Evolutionary conservation across 2,113 vertebrate species (phyloP).

Genomic region (Pedionomus torquatus): DNA sequence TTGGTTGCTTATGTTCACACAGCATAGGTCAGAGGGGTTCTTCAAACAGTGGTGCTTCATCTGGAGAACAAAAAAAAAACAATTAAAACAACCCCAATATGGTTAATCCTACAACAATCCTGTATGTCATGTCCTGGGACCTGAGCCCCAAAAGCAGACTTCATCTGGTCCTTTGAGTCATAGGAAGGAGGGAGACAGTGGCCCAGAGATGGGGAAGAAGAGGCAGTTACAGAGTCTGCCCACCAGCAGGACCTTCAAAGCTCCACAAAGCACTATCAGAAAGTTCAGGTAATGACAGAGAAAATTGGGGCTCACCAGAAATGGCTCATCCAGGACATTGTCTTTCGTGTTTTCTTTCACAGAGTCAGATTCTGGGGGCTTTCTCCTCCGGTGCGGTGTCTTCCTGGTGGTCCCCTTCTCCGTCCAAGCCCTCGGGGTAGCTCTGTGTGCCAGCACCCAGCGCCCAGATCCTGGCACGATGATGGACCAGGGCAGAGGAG

Average conservation of each 20-base stretch:
- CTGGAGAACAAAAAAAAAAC: slow-evolving; percentile 48
- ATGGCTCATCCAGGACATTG: slow-evolving; percentile 65
- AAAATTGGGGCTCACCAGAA: slow-evolving; percentile 69
- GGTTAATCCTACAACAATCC: neutral
- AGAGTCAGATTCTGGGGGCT: neutral
- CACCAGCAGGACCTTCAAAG: neutral
- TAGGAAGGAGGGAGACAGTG: neutral
- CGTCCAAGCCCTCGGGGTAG: slow-evolving; percentile 24
- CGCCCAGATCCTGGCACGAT: slow-evolving; percentile 66
- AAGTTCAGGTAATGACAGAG: neutral
- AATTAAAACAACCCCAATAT: neutral
- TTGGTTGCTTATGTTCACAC: slow-evolving; percentile 78
- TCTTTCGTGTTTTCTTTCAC: neutral
- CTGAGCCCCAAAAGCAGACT: neutral
- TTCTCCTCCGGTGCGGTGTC: neutral
- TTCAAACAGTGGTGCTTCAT: slow-evolving; percentile 77
- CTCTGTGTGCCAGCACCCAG: slow-evolving; percentile 73
- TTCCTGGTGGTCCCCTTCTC: neutral
- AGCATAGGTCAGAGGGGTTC: slow-evolving; percentile 81
- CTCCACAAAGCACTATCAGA: neutral
- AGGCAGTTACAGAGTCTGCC: neutral
- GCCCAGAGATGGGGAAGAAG: too few species aligned
- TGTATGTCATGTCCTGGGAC: neutral
- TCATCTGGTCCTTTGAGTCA: neutral
- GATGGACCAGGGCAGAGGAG: neutral